Evolutionary conservation across 2,113 vertebrate species (phyloP), one percentile per base, ranked within the genome.

Genomic region (Bambusicola thoracicus): DNA sequence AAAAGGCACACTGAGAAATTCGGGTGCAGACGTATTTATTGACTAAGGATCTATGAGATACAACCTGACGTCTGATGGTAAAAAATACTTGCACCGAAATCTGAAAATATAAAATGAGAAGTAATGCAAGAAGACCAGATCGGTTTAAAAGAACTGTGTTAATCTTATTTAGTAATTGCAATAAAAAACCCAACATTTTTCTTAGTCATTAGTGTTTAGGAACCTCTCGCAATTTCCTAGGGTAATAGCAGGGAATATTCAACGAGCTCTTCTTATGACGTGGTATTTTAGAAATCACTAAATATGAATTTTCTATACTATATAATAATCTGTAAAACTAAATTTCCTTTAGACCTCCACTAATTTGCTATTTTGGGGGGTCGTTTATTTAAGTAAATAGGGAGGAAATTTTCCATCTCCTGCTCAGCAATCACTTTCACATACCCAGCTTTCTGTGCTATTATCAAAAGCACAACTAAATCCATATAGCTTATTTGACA

Each of bases 41-140:
- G 90, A 89, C 81, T 93, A 89, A 76, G 66, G 95, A 88, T 90
- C 89, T 81, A 72, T 59, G 34, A 74, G 48, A 63, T 48, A 89
- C 78, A 27, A 73, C 96, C 82, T 88, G 62, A 73, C 66, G 38
- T 81, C 91, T 81, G 72, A 89, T 88, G 72, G 77, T 61, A 61
- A 87, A 91, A 97, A 96, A 94, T 58, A 89, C 56, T 92, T 92
- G 46, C 72, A 91, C 43, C 84, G 84, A 96, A 96, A 76, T 89
- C 83, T 84, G 90, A 74, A 89, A 96, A 89, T 25, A 93, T 95
- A 95, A 91, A 97, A 97, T 93, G 76, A 97, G 74, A 72, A 21
- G 34, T 36, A 43, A 51, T 20, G 36, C 43, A 29, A 93, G 48
- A 32, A 73, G 36, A 43, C 30, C 13, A 77, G 77, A 82, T 51